A percentile compares a stretch with the other conserved stretches of the same genome.
These are phyloP conservation scores for Premnoplex brunnescens DNA, from an alignment of 2,797 vertebrate species.

Conservation along the genomic window DNA sequence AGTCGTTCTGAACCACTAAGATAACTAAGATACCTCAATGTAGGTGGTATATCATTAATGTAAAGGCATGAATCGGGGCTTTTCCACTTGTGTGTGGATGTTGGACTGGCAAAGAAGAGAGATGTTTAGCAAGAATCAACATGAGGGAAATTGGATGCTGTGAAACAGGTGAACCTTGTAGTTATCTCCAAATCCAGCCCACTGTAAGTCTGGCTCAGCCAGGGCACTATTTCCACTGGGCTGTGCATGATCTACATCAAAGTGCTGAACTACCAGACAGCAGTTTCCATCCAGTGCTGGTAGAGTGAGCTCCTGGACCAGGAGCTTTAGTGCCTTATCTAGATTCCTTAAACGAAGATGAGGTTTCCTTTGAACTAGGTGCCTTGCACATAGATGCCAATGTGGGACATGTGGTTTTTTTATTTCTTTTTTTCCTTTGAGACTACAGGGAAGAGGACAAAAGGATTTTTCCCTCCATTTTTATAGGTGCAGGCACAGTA, in stretches of 20 bases:
- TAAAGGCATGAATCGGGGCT: neutral
- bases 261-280: neutral
- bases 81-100: neutral
- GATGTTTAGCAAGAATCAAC: neutral
- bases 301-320: neutral
- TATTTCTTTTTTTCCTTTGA: neutral
- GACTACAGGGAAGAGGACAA: fast-evolving
- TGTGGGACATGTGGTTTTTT: neutral
- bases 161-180: neutral
- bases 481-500: neutral
- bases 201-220: neutral
- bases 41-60: neutral
- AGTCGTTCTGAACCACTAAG: neutral
- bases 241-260: neutral
- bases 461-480: neutral
- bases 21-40: fast-evolving
- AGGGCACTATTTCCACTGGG: neutral
- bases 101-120: neutral
- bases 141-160: neutral
- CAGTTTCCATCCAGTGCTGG: neutral
- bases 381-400: neutral
- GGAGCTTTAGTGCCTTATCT: neutral
- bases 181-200: neutral
- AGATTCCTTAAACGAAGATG: neutral
- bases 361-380: neutral